phyloP scores from a whole-genome alignment of 1,140 invertebrate species.

The Atopsyche davidsoni region DNA sequence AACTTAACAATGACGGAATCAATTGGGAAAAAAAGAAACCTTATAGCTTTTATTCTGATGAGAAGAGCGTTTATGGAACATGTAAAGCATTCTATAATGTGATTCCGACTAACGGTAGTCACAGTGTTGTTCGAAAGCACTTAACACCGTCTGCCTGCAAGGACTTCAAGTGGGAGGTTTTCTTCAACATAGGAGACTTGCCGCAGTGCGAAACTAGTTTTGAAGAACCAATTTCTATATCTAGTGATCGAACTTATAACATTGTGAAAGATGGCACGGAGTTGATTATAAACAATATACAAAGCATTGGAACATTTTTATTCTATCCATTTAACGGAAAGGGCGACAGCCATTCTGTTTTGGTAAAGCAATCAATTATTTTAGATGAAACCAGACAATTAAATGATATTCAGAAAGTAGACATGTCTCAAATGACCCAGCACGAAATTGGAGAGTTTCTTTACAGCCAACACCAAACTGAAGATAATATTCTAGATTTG shows the following conservation, averaged over 20 bases:
- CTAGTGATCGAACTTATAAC: constrained; percentile 33
- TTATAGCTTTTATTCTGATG: constrained; percentile 33
- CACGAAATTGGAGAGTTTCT: too few relatives aligned
- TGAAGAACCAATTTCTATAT: constrained; percentile 34
- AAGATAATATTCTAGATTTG: constrained; percentile 33
- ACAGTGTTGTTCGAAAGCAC: constrained; percentile 9
- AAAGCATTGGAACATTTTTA: constrained; percentile 9
- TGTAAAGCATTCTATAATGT: constrained; percentile 35
- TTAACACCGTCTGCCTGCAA: constrained; percentile 6
- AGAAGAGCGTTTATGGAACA: constrained; percentile 38
- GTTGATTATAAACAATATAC: constrained; percentile 32
- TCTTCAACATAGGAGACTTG: constrained; percentile 6
- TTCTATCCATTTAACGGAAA: constrained; percentile 37
- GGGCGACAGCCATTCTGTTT: constrained; percentile 38
- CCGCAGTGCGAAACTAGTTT: constrained; percentile 11
- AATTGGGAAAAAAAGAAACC: constrained; percentile 21
- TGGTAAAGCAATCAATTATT: constrained; percentile 38
- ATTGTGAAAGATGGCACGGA: constrained; percentile 30
- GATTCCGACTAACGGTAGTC: constrained; percentile 4
- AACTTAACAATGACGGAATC: constrained; percentile 32
- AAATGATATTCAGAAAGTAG: too few relatives aligned
- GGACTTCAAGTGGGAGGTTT: constrained; percentile 11
- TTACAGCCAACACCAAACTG: too few relatives aligned
- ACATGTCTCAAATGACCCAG: too few relatives aligned
- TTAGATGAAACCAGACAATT: too few relatives aligned